Evolutionary conservation across 2,888 invertebrate species (phyloP).

Genomic region (Scaptodrosophila latifasciaeformis): DNA sequence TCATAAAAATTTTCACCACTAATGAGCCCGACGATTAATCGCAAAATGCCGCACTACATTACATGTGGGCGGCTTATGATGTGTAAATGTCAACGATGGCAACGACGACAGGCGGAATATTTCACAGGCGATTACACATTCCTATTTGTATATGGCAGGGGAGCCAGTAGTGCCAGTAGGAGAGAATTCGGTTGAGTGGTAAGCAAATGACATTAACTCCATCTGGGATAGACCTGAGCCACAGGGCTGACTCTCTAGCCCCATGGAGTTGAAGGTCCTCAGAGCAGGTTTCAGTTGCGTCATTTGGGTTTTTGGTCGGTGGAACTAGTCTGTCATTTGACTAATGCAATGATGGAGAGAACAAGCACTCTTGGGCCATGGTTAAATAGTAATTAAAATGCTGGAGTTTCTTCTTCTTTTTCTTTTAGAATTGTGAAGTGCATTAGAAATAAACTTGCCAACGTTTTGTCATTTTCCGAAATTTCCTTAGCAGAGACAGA

Average conservation of each 20-base stretch:
- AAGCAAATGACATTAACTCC: too few species aligned
- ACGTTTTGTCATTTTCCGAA: slow-evolving; percentile 36
- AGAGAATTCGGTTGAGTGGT: too few species aligned
- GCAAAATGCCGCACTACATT: slow-evolving; percentile 35
- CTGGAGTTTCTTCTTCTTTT: not conserved
- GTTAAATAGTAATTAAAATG: slow-evolving; percentile 61
- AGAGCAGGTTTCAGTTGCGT: not conserved
- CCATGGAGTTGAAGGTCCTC: too few species aligned
- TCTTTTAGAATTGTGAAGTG: slow-evolving; percentile 16
- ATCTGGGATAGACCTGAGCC: slow-evolving; percentile 41
- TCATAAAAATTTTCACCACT: slow-evolving; percentile 65
- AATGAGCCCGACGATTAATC: slow-evolving; percentile 62
- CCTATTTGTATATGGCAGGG: slow-evolving; percentile 20
- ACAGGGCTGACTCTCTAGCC: slow-evolving; percentile 13
- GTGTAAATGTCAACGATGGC: slow-evolving; percentile 49
- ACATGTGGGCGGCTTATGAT: slow-evolving; percentile 31
- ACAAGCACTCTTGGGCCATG: slow-evolving; percentile 23
- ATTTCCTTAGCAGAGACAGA: slow-evolving; percentile 40
- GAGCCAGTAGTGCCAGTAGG: too few species aligned
- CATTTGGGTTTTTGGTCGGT: not conserved
- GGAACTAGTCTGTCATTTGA: too few species aligned
- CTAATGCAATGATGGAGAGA: not conserved
- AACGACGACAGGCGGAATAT: slow-evolving; percentile 21
- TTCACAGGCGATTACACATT: slow-evolving; percentile 36
- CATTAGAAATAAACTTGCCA: slow-evolving; percentile 39